phyloP scores from a whole-genome alignment of 2,888 invertebrate species.

The Conops quadrifasciatus region DNA sequence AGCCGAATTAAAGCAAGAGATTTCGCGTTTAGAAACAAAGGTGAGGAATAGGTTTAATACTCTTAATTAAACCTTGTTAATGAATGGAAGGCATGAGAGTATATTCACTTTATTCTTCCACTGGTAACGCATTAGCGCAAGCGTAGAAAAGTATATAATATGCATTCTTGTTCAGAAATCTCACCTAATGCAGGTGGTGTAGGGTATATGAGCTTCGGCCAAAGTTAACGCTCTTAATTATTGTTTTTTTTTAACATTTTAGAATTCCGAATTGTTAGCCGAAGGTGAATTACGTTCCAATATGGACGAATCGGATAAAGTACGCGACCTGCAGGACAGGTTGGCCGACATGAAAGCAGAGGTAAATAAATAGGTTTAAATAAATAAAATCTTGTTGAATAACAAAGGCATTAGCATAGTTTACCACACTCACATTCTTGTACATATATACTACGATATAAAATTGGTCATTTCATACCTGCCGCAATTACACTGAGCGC shows the following conservation, averaged over 20 bases:
- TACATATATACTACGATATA: conserved; percentile 26
- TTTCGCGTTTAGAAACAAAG: conserved; percentile 91
- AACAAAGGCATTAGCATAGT: conserved; percentile 11
- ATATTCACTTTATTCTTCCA: not conserved
- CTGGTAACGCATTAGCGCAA: too few species aligned
- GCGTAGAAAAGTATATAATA: too few species aligned
- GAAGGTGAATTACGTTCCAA: conserved; percentile 90
- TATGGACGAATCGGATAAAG: conserved; percentile 84
- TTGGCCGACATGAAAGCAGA: conserved; percentile 93
- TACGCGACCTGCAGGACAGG: conserved; percentile 90
- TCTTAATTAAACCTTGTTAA: not conserved
- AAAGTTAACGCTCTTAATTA: not conserved
- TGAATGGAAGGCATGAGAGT: not conserved
- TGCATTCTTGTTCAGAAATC: too few species aligned
- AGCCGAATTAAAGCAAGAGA: conserved; percentile 92
- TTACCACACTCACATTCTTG: not conserved
- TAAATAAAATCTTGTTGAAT: not conserved
- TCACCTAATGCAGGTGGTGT: too few species aligned
- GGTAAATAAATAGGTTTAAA: conserved; percentile 69
- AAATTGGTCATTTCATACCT: conserved; percentile 6
- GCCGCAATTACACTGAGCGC: conserved; percentile 1
- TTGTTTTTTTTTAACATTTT: conserved; percentile 18
- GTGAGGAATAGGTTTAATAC: conserved; percentile 63
- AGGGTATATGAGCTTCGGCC: too few species aligned
- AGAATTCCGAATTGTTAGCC: conserved; percentile 95